Conservation (phyloP, 2,797 vertebrate genomes). For the Sebastes nivosus region DNA sequence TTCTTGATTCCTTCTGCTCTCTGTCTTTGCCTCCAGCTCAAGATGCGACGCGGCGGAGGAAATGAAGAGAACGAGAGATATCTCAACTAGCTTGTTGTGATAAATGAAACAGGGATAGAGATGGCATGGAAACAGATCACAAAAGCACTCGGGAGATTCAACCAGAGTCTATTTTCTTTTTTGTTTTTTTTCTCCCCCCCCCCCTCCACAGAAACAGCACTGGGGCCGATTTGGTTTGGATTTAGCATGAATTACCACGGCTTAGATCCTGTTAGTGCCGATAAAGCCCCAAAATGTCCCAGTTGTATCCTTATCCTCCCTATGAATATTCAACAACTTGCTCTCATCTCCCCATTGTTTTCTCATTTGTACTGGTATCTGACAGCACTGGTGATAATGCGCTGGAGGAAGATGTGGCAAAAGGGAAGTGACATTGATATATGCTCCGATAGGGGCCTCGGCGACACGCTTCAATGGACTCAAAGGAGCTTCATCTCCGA, state of each 20-base stretch:
- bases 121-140: constrained; percentile 65
- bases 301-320: constrained; percentile 74
- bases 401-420: constrained; percentile 64
- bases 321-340: constrained; percentile 80
- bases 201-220: constrained; percentile 44
- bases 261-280: constrained; percentile 79
- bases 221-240: constrained; percentile 71
- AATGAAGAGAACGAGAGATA: constrained; percentile 59
- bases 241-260: constrained; percentile 80
- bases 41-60: constrained; percentile 33
- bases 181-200: constrained; percentile 8
- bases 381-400: constrained; percentile 68
- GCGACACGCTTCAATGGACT: constrained; percentile 65
- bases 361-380: constrained; percentile 76
- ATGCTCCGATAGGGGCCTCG: constrained; percentile 63
- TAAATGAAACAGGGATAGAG: constrained; percentile 62
- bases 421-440: constrained; percentile 74
- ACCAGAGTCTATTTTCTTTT: constrained; percentile 55
- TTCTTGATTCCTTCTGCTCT: constrained; percentile 45
- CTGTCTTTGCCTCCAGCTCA: constrained; percentile 64
- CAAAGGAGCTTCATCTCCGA: constrained; percentile 63
- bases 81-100: constrained; percentile 69
- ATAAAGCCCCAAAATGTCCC: constrained; percentile 80
- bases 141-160: constrained; percentile 63
- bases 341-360: constrained; percentile 78